Evolutionary conservation across 2,888 invertebrate species (phyloP), one percentile per base, ranked within the genome.

Genomic region (Lasioglossum lativentre): DNA sequence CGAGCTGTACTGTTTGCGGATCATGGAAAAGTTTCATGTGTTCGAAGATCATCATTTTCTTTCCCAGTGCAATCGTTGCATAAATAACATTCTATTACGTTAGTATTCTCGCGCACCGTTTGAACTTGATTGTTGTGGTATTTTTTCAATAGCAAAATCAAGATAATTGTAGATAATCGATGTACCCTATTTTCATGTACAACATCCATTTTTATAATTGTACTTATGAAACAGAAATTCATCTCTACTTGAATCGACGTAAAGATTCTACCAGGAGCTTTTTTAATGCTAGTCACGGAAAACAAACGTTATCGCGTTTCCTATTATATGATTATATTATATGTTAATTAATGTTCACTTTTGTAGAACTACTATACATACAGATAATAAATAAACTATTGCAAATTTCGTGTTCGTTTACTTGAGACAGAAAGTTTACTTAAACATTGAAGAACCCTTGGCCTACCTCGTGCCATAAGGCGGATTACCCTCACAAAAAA

Each of bases 301-400:
- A 85, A 71, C 80, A 74, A 78, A 83, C 77, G 63, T 89, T 82
- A 80, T 71, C 66, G 45, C 59, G 68, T 85, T 70, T 81, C 74
- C 75, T 86, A 83, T 80, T 63, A 34, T 78, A 83, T 75, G 42
- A 82, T 82, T 82, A 85, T 85, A 82, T 68, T 47, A 59, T 89
- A 66, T 42, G 84, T 89, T 87, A 82, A 87, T 86, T 82, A 73
- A 83, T 87, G 80, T 90, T 88, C 88, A 88, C 81, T 81, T 88
- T 87, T 87, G 88, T 90, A 90, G 89, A 89, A 66, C 86, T 82
- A 84, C 56, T 85, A 83, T 82, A 80, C 78, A 82, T 71, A 78
- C 70, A 75, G 74, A 82, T 80, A 82, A 72, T 72, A 71, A 82
- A 72, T 82, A 87, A 82, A 82, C 19, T 89, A 88, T 77, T 83